Conservation (phyloP, 2,797 vertebrate species). For the Emydoidea blandingii region DNA sequence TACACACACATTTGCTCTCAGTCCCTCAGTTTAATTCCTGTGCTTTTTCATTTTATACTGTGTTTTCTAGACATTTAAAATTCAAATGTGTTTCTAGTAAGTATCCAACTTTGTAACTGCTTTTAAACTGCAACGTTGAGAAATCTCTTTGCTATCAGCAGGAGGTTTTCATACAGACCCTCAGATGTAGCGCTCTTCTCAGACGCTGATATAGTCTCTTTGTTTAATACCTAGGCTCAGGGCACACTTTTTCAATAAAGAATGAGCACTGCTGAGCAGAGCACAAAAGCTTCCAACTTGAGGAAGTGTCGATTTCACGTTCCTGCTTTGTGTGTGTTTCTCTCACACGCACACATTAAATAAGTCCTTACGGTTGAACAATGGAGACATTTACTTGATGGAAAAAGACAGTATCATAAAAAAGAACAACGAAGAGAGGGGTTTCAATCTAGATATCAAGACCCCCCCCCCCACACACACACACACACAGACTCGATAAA, state of each 20-base stretch:
- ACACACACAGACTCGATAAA: background rate
- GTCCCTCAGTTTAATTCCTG: background rate
- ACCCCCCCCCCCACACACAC: no score
- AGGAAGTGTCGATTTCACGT: background rate
- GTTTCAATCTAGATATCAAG: background rate
- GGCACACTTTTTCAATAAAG: background rate
- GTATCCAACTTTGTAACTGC: background rate
- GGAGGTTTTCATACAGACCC: slow-evolving; percentile 23
- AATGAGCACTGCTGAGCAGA: background rate
- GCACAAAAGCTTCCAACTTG: background rate
- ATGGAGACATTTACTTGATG: background rate
- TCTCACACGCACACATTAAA: background rate
- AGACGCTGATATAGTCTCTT: background rate
- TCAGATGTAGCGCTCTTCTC: background rate
- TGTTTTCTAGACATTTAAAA: slow-evolving; percentile 20
- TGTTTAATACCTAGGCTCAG: background rate
- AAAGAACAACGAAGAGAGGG: background rate
- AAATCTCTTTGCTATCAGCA: slow-evolving; percentile 15
- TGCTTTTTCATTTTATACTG: background rate
- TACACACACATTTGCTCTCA: background rate
- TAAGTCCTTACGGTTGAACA: background rate
- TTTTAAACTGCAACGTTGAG: background rate
- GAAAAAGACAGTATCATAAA: rapidly evolving
- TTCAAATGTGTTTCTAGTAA: slow-evolving; percentile 13
- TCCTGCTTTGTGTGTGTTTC: rapidly evolving